These are phyloP conservation scores for Mormyrops attenuatus DNA, from an alignment of 2,797 vertebrate species.

Conservation along the genomic window DNA sequence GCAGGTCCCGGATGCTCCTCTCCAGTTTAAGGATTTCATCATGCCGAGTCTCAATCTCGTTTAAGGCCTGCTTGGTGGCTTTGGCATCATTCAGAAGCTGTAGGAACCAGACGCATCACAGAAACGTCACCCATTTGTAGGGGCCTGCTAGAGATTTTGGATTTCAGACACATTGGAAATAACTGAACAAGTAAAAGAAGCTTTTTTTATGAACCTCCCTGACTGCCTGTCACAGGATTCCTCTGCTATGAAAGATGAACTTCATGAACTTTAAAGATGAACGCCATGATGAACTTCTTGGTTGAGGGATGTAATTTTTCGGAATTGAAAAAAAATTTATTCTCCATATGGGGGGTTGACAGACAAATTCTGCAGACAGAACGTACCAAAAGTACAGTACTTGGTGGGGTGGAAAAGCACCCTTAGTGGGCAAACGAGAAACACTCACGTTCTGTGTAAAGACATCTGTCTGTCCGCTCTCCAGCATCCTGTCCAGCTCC, in stretches of 20 bases:
- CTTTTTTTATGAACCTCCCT: not conserved
- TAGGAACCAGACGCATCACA: not conserved
- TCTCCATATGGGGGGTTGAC: not conserved
- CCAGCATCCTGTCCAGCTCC: slow-evolving; percentile 78
- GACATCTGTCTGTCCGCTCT: slow-evolving; percentile 81
- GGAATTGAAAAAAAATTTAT: not conserved
- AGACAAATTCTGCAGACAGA: not conserved
- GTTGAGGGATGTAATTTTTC: not conserved
- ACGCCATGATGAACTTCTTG: not conserved
- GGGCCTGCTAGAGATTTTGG: not conserved
- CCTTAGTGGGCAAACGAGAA: not conserved
- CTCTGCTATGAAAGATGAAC: not conserved
- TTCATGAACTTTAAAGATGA: too few relatives aligned
- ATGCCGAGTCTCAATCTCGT: slow-evolving; percentile 80
- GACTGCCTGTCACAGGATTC: not conserved
- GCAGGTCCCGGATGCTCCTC: slow-evolving; percentile 78
- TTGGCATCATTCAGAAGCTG: slow-evolving; percentile 79
- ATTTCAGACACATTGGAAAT: not conserved
- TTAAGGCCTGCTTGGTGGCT: slow-evolving; percentile 76
- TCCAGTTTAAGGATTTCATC: slow-evolving; percentile 87
- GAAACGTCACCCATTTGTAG: not conserved
- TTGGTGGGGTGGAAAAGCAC: not conserved
- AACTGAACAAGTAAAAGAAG: not conserved
- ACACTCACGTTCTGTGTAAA: slow-evolving; percentile 85
- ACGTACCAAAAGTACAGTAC: too few relatives aligned